Base-by-base conservation (phyloP, 2,888 invertebrate genomes). In the Cosmia pyralina region DNA sequence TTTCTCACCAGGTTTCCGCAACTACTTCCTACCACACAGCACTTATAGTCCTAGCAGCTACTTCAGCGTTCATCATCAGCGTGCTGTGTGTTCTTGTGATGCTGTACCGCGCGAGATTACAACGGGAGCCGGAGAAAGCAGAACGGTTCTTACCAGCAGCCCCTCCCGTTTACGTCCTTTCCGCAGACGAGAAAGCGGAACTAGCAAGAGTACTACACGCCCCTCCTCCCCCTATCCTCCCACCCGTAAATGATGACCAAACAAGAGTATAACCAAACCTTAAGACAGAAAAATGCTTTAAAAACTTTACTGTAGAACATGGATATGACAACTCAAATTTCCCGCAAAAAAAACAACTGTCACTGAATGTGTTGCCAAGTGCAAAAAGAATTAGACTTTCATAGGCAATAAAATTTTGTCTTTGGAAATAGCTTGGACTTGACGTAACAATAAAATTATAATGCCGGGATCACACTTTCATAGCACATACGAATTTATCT, bases 31-130 rank as follows among this genome's bases (percentile, higher is more conserved):
- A 98, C 89, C 98, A 98, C 90, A 97, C 98, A 17, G 98, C 98
- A 58, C 96, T 98, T 34, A 97, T 98, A 85, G 98, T 98, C 22
- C 95, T 98, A 69, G 98, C 98, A 41, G 98, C 98, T 1, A 97
- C 97, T 11, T 98, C 98, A 7, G 98, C 98, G 0, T 98, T 98
- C 89, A 96, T 98, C 72, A 98, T 98, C 90, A 98, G 98, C 90
- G 97, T 98, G 34, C 96, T 98, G 34, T 97, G 98, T 46, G 97
- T 98, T 6, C 96, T 98, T 19, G 96, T 98, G 4, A 97, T 98
- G 96, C 93, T 98, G 19, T 98, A 98, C 91, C 97, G 98, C 17
- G 96, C 96, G 17, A 92, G 95, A 76, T 90, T 97, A 44, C 96
- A 96, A 82, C 87, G 96, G 17, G 96, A 96, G 72, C 95, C 95